Evolutionary conservation across 2,797 vertebrate species (phyloP).

Genomic region (Rachycentron canadum): DNA sequence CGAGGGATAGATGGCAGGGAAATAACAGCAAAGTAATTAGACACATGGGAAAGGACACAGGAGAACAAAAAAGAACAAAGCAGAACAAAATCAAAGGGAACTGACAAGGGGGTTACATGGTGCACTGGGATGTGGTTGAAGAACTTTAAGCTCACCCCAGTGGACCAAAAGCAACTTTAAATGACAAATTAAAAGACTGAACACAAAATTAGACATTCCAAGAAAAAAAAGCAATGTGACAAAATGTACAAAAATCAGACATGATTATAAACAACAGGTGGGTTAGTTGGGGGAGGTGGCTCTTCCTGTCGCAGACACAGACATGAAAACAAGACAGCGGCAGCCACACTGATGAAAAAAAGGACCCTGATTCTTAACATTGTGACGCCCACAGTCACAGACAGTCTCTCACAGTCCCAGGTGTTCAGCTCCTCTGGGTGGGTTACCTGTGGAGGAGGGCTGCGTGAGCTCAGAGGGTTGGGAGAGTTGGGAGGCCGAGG

Average conservation of each 20-base stretch:
- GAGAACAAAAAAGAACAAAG: conserved; percentile 74
- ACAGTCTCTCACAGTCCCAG: conserved; percentile 17
- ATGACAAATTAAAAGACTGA: conserved; percentile 63
- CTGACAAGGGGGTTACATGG: conserved; percentile 65
- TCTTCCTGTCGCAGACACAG: conserved; percentile 53
- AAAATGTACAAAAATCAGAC: conserved; percentile 60
- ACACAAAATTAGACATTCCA: conserved; percentile 77
- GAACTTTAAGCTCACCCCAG: conserved; percentile 54
- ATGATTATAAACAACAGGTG: conserved; percentile 60
- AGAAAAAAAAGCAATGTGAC: conserved; percentile 40
- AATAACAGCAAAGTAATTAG: conserved; percentile 79
- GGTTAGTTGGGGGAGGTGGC: conserved; percentile 61
- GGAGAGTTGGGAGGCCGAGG: conserved; percentile 84
- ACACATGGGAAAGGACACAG: conserved; percentile 77
- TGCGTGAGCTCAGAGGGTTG: conserved; percentile 83
- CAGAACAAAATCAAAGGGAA: conserved; percentile 68
- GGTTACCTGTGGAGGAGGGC: conserved; percentile 95
- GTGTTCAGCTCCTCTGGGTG: conserved; percentile 54
- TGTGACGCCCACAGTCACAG: conserved; percentile 14
- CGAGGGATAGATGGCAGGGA: conserved; percentile 70
- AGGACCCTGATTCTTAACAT: conserved; percentile 34
- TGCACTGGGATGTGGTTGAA: conserved; percentile 53
- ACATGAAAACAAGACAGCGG: conserved; percentile 57
- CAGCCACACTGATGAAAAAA: conserved; percentile 55
- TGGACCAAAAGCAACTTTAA: conserved; percentile 53